These are phyloP conservation scores for Microcebus jonahi DNA, from an alignment of 2,113 vertebrate genomes.

Conservation along the genomic window DNA sequence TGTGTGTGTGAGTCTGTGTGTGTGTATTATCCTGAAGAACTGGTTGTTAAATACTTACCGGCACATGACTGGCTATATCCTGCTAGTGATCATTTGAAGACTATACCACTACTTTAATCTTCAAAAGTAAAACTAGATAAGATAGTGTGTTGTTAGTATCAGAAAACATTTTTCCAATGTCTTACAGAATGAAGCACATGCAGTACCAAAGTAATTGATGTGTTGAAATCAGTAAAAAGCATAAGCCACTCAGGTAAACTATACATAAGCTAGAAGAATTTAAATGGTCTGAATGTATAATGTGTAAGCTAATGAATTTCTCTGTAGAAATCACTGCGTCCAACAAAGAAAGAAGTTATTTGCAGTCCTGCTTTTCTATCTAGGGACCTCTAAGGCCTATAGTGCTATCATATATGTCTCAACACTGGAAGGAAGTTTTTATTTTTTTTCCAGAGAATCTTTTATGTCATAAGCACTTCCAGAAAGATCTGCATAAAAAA, in stretches of 20 bases:
- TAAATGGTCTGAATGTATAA: background rate
- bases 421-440: background rate
- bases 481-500: slow-evolving; percentile 5
- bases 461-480: background rate
- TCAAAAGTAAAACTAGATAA: background rate
- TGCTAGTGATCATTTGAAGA: background rate
- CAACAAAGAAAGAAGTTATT: background rate
- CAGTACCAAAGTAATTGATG: background rate
- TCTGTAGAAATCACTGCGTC: background rate
- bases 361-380: background rate
- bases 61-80: background rate
- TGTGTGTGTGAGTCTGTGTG: background rate
- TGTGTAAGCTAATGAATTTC: background rate
- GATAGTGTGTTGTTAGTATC: background rate
- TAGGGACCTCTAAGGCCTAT: background rate
- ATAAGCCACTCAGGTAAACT: background rate
- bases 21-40: background rate
- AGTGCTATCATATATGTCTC: background rate
- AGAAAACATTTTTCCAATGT: background rate
- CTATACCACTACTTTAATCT: background rate
- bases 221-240: background rate
- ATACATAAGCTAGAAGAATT: background rate
- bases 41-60: background rate
- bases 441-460: background rate
- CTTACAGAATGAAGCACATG: background rate